These are phyloP conservation scores for Melanotaenia trifasciata DNA, from an alignment of 2,797 vertebrate species.

Conservation along the genomic window DNA sequence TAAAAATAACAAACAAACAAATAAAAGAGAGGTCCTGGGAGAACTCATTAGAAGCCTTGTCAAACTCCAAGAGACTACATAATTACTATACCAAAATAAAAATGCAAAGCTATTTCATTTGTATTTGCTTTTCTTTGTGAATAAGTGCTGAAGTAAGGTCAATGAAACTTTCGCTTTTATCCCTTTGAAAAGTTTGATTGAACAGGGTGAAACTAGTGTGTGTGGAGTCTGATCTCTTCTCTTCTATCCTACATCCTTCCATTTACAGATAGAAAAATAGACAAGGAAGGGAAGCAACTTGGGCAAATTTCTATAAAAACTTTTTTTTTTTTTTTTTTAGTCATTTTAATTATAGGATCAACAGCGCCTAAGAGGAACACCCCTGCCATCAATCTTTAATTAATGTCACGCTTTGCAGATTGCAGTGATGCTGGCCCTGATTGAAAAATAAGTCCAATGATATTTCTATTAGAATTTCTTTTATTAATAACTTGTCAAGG, in stretches of 20 bases:
- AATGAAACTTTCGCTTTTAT: constrained; percentile 80
- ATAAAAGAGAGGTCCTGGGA: constrained; percentile 86
- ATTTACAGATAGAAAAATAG: constrained; percentile 75
- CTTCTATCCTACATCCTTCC: constrained; percentile 54
- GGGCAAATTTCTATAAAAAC: constrained; percentile 84
- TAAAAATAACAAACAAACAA: constrained; percentile 89
- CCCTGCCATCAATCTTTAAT: constrained; percentile 87
- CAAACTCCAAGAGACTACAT: constrained; percentile 89
- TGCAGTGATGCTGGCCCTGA: constrained; percentile 82
- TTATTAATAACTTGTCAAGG: constrained; percentile 87
- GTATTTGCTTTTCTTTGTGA: constrained; percentile 77
- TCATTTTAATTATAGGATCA: constrained; percentile 88
- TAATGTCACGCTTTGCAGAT: constrained; percentile 87
- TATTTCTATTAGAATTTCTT: constrained; percentile 89
- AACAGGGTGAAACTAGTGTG: constrained; percentile 55
- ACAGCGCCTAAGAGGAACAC: constrained; percentile 81
- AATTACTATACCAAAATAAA: constrained; percentile 88
- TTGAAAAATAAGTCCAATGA: constrained; percentile 89
- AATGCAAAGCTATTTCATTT: constrained; percentile 86
- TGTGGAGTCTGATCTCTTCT: neutral
- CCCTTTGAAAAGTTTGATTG: constrained; percentile 81
- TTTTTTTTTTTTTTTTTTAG: constrained; percentile 73
- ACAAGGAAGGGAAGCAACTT: constrained; percentile 82
- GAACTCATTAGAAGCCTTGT: constrained; percentile 89
- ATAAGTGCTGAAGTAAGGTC: constrained; percentile 88